Evolutionary conservation across 2,113 vertebrate genomes (phyloP).

Genomic region (Chloroceryle aenea): DNA sequence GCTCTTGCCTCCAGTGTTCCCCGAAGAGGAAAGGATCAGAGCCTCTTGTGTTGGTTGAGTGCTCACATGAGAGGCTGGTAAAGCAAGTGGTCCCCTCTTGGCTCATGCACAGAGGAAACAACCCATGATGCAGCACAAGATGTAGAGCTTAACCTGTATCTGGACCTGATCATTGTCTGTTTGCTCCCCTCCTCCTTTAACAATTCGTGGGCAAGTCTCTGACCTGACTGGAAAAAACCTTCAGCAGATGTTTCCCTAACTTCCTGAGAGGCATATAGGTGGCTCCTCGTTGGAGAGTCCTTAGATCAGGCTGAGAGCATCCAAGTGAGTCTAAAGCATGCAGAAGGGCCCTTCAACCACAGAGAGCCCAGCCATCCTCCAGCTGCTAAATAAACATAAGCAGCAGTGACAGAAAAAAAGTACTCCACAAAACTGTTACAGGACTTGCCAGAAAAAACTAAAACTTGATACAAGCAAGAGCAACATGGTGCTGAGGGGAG

Average conservation of each 20-base stretch:
- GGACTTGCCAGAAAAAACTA: conserved; percentile 17
- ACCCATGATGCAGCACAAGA: not conserved
- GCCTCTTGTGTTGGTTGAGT: conserved; percentile 59
- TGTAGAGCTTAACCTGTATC: not conserved
- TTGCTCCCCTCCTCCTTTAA: not conserved
- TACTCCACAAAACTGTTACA: not conserved
- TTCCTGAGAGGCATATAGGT: not conserved
- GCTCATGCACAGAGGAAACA: not conserved
- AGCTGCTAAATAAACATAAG: conserved; percentile 41
- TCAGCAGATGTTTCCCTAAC: not conserved
- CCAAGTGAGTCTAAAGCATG: conserved; percentile 23
- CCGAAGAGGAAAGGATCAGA: conserved; percentile 38
- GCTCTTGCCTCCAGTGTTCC: conserved; percentile 23
- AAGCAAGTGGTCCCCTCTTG: conserved; percentile 25
- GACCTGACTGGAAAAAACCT: not conserved
- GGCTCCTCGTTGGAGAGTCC: conserved; percentile 33
- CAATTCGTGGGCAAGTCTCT: not conserved
- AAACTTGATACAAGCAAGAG: not conserved
- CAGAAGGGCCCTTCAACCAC: conserved; percentile 44
- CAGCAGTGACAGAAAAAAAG: conserved; percentile 10
- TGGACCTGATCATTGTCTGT: not conserved
- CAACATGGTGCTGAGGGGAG: not conserved
- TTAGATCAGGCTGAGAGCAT: conserved; percentile 31
- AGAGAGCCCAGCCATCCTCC: conserved; percentile 15
- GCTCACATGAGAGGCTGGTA: conserved; percentile 42